phyloP scores from a whole-genome alignment of 2,113 vertebrate genomes.

The Corydoras maculifer region DNA sequence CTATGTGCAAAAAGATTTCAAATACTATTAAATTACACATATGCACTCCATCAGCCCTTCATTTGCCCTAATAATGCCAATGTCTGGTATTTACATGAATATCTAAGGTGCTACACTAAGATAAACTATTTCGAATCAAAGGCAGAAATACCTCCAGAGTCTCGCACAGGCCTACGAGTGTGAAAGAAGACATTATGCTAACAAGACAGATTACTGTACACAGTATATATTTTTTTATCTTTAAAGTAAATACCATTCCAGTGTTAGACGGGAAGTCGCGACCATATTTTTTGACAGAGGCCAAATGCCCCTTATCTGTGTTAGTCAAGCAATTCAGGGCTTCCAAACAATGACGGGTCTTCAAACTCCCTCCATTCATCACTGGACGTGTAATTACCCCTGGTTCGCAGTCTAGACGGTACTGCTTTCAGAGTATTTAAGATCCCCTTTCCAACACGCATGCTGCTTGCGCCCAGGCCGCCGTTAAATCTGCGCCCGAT shows the following conservation, averaged over 20 bases:
- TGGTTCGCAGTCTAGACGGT: constrained; percentile 95
- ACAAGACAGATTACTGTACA: constrained; percentile 79
- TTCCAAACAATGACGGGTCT: constrained; percentile 87
- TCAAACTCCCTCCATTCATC: constrained; percentile 89
- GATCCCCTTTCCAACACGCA: constrained; percentile 90
- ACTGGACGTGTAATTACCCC: constrained; percentile 98
- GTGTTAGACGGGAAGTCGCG: constrained; percentile 61
- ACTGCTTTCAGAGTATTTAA: constrained; percentile 98
- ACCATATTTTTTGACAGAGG: constrained; percentile 66
- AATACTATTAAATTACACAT: constrained; percentile 70
- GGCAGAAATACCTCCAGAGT: constrained; percentile 58
- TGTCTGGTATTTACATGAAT: constrained; percentile 70
- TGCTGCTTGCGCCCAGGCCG: constrained; percentile 74
- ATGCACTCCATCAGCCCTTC: constrained; percentile 59
- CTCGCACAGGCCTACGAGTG: constrained; percentile 55
- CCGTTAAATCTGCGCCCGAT: constrained; percentile 98
- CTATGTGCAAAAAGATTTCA: constrained; percentile 57
- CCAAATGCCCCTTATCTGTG: constrained; percentile 75
- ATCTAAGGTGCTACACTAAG: constrained; percentile 48
- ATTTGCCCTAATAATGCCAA: constrained; percentile 64
- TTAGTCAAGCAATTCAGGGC: constrained; percentile 80
- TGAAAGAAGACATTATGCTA: constrained; percentile 75
- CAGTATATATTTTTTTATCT: constrained; percentile 69
- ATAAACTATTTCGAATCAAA: constrained; percentile 61
- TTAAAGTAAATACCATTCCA: constrained; percentile 74